phyloP scores from a whole-genome alignment of 2,113 vertebrate genomes.

The Lophotis ruficrista region DNA sequence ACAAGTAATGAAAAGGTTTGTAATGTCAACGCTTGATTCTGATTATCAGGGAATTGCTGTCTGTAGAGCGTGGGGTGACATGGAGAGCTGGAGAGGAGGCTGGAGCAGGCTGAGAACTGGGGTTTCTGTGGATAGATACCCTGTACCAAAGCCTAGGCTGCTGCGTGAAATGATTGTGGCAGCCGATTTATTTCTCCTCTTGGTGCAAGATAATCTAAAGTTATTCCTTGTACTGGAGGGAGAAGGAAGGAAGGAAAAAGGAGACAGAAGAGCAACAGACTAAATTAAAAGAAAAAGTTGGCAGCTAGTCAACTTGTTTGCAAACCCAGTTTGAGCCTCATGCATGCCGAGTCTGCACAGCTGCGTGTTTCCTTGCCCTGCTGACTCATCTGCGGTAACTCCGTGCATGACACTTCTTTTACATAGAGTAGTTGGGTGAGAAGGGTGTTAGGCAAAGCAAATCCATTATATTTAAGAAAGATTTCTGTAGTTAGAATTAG shows the following conservation, averaged over 20 bases:
- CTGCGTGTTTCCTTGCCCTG: neutral
- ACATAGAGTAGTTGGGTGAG: neutral
- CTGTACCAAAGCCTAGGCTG: neutral
- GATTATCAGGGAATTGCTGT: neutral
- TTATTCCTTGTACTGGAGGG: neutral
- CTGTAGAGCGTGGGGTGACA: neutral
- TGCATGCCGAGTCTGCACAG: neutral
- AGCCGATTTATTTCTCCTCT: neutral
- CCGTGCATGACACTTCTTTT: neutral
- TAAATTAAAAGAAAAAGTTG: neutral
- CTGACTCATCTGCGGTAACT: neutral
- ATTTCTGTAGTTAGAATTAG: neutral
- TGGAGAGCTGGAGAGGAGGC: neutral
- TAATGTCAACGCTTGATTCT: neutral
- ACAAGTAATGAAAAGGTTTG: constrained; percentile 30
- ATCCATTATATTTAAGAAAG: neutral
- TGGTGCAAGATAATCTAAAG: neutral
- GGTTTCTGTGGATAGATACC: neutral
- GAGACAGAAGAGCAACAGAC: neutral
- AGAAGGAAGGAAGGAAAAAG: neutral
- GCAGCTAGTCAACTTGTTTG: neutral
- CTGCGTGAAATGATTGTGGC: neutral
- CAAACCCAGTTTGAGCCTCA: neutral
- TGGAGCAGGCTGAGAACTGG: neutral
- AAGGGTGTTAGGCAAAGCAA: neutral